Conservation (phyloP, 2,113 vertebrate genomes). For the Ariopsis seemanni region DNA sequence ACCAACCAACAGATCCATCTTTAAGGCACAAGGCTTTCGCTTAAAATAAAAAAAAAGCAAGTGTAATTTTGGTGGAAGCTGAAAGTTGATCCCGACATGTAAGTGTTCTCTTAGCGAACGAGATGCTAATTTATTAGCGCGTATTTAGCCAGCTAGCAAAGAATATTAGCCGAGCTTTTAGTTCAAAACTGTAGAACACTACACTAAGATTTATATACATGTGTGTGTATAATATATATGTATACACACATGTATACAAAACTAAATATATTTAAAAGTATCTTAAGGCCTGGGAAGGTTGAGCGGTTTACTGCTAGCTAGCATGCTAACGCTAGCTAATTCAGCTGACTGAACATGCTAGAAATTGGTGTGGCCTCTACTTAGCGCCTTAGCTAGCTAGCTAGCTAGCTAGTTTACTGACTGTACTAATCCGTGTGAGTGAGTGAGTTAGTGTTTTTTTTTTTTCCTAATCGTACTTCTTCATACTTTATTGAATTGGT, state of each 20-base stretch:
- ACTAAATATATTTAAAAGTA: too few relatives aligned
- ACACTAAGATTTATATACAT: neutral
- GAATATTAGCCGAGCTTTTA: neutral
- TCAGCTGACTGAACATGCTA: neutral
- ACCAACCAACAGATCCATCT: neutral
- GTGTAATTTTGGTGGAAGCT: neutral
- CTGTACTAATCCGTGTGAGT: neutral
- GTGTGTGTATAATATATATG: too few relatives aligned
- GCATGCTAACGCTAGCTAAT: conserved; percentile 4
- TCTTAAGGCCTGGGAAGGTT: neutral
- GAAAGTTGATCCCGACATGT: conserved; percentile 45
- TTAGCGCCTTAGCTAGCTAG: neutral
- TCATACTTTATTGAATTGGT: too few relatives aligned
- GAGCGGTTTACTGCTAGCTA: neutral
- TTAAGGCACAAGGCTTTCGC: neutral
- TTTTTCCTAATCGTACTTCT: too few relatives aligned
- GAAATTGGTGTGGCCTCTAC: neutral
- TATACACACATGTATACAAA: too few relatives aligned
- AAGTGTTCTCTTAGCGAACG: conserved; percentile 11
- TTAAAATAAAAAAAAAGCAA: neutral
- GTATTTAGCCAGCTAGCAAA: conserved; percentile 10
- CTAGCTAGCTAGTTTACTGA: neutral
- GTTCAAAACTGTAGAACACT: too few relatives aligned
- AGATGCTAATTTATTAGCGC: conserved; percentile 27
- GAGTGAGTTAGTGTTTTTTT: neutral